Conservation (phyloP, 2,113 vertebrate species). For the Arothron firmamentum region DNA sequence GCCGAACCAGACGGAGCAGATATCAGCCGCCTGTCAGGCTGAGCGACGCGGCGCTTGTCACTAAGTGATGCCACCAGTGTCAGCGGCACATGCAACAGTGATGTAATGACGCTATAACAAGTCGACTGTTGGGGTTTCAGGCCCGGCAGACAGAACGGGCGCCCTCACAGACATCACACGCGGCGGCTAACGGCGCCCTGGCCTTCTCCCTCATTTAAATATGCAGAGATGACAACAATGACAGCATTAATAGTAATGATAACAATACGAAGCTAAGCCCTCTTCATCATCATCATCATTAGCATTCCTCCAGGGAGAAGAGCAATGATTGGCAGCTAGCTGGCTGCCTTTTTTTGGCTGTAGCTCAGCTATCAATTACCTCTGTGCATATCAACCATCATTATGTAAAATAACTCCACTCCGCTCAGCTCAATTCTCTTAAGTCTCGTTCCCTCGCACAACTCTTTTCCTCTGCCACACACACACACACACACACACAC, state of each 20-base stretch:
- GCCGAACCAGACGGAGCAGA: background rate
- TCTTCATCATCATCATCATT: conserved; percentile 68
- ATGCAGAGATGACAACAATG: conserved; percentile 71
- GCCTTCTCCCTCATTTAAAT: conserved; percentile 64
- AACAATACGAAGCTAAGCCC: conserved; percentile 67
- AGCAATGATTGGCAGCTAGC: conserved; percentile 69
- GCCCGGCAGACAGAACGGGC: conserved; percentile 21
- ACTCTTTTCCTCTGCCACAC: conserved; percentile 45
- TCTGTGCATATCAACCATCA: conserved; percentile 70
- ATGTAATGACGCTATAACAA: conserved; percentile 50
- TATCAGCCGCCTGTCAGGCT: background rate
- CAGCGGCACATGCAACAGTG: conserved; percentile 34
- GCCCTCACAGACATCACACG: conserved; percentile 39
- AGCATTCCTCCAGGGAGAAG: conserved; percentile 70
- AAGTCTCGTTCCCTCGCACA: conserved; percentile 64
- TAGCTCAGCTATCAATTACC: conserved; percentile 73
- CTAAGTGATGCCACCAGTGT: conserved; percentile 35
- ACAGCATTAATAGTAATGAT: conserved; percentile 75
- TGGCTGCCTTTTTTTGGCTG: conserved; percentile 56
- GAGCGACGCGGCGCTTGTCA: conserved; percentile 17
- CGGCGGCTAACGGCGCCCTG: conserved; percentile 38
- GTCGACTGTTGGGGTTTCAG: conserved; percentile 17
- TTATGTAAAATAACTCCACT: conserved; percentile 73
- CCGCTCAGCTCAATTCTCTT: conserved; percentile 65
- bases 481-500: conserved; percentile 30